Evolutionary conservation across 2,888 invertebrate genomes (phyloP).

Genomic region (Tenthredo livida): DNA sequence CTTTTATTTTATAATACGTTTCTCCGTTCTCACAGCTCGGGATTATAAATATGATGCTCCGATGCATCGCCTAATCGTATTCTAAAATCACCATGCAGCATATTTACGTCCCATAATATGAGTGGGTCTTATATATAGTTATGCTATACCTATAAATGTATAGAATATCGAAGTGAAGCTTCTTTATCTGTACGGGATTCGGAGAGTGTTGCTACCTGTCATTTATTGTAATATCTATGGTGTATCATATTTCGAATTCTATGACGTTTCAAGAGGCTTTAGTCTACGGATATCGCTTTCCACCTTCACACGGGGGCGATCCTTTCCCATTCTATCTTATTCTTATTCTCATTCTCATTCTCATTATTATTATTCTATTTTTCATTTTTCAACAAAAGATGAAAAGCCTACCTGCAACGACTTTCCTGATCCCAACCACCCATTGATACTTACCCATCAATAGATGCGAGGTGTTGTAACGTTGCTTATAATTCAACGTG

Average conservation of each 20-base stretch:
- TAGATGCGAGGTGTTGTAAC: conserved; percentile 41
- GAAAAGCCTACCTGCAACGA: conserved; percentile 52
- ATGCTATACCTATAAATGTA: neutral
- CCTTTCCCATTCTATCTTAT: neutral
- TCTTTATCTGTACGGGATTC: conserved; percentile 59
- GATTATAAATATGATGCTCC: conserved; percentile 8
- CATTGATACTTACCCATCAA: conserved; percentile 38
- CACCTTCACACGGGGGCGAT: conserved; percentile 32
- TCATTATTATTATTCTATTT: neutral
- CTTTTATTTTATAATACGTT: neutral
- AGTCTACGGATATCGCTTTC: conserved; percentile 46
- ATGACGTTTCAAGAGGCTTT: conserved; percentile 50
- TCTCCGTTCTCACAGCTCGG: conserved; percentile 39
- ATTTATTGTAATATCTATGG: conserved; percentile 69
- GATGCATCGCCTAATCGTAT: conserved; percentile 40
- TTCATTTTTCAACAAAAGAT: conserved; percentile 42
- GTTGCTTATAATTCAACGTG: conserved; percentile 20
- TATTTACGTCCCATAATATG: conserved; percentile 30
- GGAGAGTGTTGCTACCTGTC: conserved; percentile 75
- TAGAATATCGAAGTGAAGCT: neutral
- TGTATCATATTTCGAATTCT: conserved; percentile 73
- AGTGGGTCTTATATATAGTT: neutral
- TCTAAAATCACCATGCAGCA: conserved; percentile 34
- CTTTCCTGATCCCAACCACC: conserved; percentile 40
- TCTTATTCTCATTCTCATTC: neutral